Evolutionary conservation across 2,113 vertebrate genomes (phyloP).

Genomic region (Danionella cerebrum): DNA sequence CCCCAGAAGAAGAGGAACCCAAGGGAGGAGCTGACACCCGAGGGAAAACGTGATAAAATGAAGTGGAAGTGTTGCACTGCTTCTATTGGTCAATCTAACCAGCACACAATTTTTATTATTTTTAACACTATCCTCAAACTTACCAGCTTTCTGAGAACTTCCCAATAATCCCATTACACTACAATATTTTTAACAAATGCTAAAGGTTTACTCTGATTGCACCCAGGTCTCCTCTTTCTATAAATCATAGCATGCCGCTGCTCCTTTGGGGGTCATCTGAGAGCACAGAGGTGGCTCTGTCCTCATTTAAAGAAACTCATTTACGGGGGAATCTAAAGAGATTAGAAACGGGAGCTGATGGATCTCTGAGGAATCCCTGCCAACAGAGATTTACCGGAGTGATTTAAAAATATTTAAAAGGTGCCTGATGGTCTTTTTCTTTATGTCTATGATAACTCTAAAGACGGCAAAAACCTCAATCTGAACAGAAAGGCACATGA

Average conservation of each 20-base stretch:
- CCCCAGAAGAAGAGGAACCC: too few relatives aligned
- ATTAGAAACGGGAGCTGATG: background rate
- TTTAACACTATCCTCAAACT: background rate
- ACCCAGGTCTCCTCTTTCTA: background rate
- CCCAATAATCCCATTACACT: background rate
- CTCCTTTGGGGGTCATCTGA: background rate
- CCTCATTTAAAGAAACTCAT: background rate
- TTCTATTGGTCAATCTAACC: too few relatives aligned
- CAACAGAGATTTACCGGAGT: slow-evolving; percentile 8
- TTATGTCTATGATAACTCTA: slow-evolving; percentile 10
- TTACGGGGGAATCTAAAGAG: slow-evolving; percentile 1
- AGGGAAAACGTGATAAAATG: too few relatives aligned
- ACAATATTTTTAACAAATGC: background rate
- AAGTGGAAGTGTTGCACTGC: too few relatives aligned
- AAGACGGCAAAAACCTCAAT: too few relatives aligned
- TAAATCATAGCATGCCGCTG: background rate
- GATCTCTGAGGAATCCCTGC: background rate
- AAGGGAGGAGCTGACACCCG: too few relatives aligned
- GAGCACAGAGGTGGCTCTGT: background rate
- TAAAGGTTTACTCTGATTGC: background rate
- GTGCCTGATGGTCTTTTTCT: background rate
- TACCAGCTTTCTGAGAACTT: background rate
- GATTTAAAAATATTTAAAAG: background rate
- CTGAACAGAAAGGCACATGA: too few relatives aligned
- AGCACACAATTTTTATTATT: background rate